Evolutionary conservation across 2,888 invertebrate species (phyloP), one percentile per base, ranked within the genome.

Genomic region (Amphimallon solstitiale): DNA sequence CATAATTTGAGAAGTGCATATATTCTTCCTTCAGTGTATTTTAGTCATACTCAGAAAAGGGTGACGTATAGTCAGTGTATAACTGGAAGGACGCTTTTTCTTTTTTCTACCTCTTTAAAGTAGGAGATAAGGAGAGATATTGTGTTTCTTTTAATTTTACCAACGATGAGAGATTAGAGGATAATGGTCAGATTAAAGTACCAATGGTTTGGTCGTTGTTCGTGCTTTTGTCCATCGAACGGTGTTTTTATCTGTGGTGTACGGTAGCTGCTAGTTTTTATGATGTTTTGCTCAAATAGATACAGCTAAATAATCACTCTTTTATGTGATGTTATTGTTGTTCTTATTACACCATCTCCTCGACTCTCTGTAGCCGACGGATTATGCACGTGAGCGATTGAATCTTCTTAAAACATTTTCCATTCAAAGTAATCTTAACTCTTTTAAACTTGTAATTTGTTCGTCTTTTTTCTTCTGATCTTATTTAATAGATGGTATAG

Each of bases 231-330:
- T 17, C 46, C 19, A 1, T 9, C 29, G 2, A 29, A 29, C 5
- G 6, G 29, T 29, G 29, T 29, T 29, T n/a, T 29, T 29, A 29
- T 29, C 3, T 29, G 29, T 5, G 2, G 29, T 5, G 2, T 5
- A 29, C 46, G 46, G 46, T 46, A 46, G 46, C n/a, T 21, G 46
- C 46, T n/a, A 21, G 19, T 46, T 46, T 21, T 46, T n/a, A 21
- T n/a, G 19, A 10, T 19, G 46, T 46, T 46, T 46, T 19, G 46
- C 19, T 46, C n/a, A 46, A 46, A 46, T 21, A 29, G 29, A 29
- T 29, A 29, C 29, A 29, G 29, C 35, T 52, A 52, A 52, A 52
- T 52, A 52, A 52, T 52, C 52, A 35, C 52, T 52, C 52, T 34
- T 52, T 52, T 52, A 52, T 52, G 52, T 12, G 14, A 2, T 29